A percentile compares a stretch with the other conserved stretches of the same genome.
These are phyloP conservation scores for Loripinus fragilis DNA, from an alignment of 2,888 invertebrate species.

Conservation along the genomic window DNA sequence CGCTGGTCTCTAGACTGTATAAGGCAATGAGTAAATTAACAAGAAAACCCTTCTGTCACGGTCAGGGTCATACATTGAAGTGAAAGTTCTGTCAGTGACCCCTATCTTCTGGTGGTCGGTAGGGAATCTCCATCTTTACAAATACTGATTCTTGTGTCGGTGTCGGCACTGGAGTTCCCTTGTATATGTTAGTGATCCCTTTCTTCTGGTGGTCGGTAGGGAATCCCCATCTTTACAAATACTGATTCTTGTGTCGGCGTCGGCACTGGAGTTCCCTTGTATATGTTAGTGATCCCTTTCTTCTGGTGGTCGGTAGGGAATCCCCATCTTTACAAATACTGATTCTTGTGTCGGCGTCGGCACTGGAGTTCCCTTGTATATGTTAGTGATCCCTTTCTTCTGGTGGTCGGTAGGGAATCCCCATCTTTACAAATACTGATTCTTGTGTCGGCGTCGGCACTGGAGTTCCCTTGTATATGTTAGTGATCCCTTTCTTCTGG, in stretches of 20 bases:
- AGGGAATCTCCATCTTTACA: conserved; percentile 82
- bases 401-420: conserved; percentile 83
- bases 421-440: conserved; percentile 83
- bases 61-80: too few relatives aligned
- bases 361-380: too few relatives aligned
- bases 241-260: conserved; percentile 84
- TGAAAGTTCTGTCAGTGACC: conserved; percentile 81
- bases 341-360: conserved; percentile 84
- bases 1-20: too few relatives aligned
- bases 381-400: conserved; percentile 83
- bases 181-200: conserved; percentile 84
- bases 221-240: conserved; percentile 83
- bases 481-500: conserved; percentile 84
- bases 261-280: too few relatives aligned
- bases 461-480: conserved; percentile 32
- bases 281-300: conserved; percentile 83
- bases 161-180: conserved; percentile 82
- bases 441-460: conserved; percentile 84
- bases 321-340: conserved; percentile 83
- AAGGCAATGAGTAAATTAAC: too few relatives aligned
- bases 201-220: conserved; percentile 83
- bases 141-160: conserved; percentile 84
- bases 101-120: conserved; percentile 83
- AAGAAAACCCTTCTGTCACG: too few relatives aligned
- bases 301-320: conserved; percentile 83